phyloP scores from a whole-genome alignment of 2,888 invertebrate species.

The Lochmaea capreae region DNA sequence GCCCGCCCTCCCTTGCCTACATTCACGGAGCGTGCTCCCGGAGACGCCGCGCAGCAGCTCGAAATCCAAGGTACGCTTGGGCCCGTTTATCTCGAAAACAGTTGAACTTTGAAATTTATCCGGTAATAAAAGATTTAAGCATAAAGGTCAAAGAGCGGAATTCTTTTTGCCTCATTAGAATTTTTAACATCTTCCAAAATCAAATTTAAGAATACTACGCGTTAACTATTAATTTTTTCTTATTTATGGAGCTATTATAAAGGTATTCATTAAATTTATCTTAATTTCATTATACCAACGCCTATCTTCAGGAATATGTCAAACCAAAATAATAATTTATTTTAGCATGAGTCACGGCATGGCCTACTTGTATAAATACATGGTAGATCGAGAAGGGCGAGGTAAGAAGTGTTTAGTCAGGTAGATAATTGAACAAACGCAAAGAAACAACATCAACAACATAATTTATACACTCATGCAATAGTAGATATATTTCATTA shows the following conservation, averaged over 20 bases:
- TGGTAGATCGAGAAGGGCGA: conserved; percentile 12
- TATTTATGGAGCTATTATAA: neutral
- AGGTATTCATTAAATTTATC: conserved; percentile 9
- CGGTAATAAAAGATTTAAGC: no score
- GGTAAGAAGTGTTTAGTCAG: neutral
- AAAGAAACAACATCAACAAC: neutral
- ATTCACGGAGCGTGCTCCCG: no score
- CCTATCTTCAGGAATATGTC: conserved; percentile 20
- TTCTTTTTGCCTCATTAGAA: neutral
- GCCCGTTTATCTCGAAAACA: no score
- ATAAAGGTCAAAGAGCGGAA: neutral
- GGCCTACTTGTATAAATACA: conserved; percentile 26
- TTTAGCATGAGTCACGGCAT: conserved; percentile 27
- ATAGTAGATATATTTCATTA: no score
- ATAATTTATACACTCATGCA: no score
- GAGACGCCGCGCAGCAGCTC: no score
- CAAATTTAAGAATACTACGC: no score
- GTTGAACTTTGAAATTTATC: no score
- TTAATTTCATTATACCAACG: conserved; percentile 17
- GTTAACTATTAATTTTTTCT: no score
- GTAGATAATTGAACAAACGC: neutral
- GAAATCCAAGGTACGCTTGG: no score
- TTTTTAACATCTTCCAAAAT: no score
- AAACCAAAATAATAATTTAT: conserved; percentile 22
- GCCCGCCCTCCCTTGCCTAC: no score